These are phyloP conservation scores for Eleginops maclovinus DNA, from an alignment of 2,113 vertebrate species.

Conservation along the genomic window DNA sequence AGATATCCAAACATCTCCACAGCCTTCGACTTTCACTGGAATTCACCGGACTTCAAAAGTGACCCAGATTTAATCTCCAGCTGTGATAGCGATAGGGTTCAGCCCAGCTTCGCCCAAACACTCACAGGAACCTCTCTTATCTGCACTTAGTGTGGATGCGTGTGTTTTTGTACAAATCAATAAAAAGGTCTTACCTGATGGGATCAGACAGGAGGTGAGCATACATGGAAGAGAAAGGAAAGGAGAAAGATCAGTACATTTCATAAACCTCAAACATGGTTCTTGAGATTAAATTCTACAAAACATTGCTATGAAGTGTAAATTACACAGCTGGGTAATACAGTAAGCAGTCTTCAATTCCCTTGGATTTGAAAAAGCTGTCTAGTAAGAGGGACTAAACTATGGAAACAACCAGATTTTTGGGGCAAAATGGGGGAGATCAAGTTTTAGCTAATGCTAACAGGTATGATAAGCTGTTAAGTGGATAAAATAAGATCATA, in stretches of 20 bases:
- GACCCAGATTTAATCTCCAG: conserved; percentile 15
- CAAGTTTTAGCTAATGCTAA: no score
- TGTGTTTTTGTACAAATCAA: background rate
- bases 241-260: background rate
- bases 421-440: no score
- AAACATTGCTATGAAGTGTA: background rate
- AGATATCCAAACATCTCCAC: conserved; percentile 23
- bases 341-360: no score
- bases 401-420: no score
- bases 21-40: conserved; percentile 25
- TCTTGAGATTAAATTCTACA: background rate
- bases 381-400: no score
- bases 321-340: background rate
- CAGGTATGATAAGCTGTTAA: no score
- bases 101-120: conserved; percentile 2
- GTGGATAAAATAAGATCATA: no score
- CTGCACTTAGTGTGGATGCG: background rate
- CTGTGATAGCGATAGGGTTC: conserved; percentile 1
- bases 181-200: conserved; percentile 56
- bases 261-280: background rate
- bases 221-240: conserved; percentile 56
- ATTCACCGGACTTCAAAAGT: conserved; percentile 15
- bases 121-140: background rate
- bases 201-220: conserved; percentile 4
- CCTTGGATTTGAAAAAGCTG: no score